These are phyloP conservation scores for Drosophila sordidapex DNA, from an alignment of 2,888 invertebrate genomes.

Conservation along the genomic window DNA sequence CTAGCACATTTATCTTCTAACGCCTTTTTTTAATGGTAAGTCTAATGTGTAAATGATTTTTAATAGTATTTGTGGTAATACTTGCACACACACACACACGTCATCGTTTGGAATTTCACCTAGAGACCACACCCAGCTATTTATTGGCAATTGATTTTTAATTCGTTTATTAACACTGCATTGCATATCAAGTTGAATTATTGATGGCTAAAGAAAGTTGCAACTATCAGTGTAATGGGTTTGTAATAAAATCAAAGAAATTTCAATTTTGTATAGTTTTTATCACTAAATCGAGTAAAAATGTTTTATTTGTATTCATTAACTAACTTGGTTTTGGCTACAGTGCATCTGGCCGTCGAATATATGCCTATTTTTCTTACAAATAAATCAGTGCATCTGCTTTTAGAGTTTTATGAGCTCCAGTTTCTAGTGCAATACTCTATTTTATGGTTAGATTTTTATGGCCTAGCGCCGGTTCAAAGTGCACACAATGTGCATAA, in stretches of 20 bases:
- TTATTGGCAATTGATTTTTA: slow-evolving; percentile 15
- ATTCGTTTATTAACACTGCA: slow-evolving; percentile 37
- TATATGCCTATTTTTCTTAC: not conserved
- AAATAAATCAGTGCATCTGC: slow-evolving; percentile 41
- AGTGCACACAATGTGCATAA: slow-evolving; percentile 52
- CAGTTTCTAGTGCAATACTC: slow-evolving; percentile 31
- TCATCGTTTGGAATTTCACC: slow-evolving; percentile 24
- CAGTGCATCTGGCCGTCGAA: not conserved
- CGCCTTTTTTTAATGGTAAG: slow-evolving; percentile 64
- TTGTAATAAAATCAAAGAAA: not conserved
- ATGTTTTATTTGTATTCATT: not conserved
- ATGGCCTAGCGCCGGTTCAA: slow-evolving; percentile 55
- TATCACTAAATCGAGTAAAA: not conserved
- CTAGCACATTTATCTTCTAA: slow-evolving; percentile 23
- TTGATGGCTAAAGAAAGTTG: slow-evolving; percentile 48
- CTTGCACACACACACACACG: not conserved
- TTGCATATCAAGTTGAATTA: slow-evolving; percentile 33
- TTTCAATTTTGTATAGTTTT: not conserved
- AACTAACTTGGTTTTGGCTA: not conserved
- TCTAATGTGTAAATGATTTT: slow-evolving; percentile 25
- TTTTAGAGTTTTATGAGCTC: slow-evolving; percentile 38
- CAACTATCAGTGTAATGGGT: slow-evolving; percentile 9
- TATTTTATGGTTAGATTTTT: slow-evolving; percentile 24
- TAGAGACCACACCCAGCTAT: slow-evolving; percentile 31
- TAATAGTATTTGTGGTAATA: slow-evolving; percentile 2